Conservation (phyloP, 2,888 invertebrate species). For the Ariolimax columbianus region DNA sequence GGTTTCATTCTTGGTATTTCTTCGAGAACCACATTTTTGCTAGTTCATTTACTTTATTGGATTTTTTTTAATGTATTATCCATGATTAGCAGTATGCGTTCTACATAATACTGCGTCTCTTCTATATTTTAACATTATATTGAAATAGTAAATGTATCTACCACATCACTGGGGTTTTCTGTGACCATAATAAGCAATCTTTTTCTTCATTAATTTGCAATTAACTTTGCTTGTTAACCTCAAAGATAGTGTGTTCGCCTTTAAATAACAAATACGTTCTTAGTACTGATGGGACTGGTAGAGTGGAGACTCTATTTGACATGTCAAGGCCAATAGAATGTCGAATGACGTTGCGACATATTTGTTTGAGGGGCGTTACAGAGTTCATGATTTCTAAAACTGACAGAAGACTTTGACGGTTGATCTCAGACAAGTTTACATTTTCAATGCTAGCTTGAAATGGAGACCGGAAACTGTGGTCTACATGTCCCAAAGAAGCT, state of each 20-base stretch:
- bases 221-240: neutral
- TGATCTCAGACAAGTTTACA: conserved; percentile 65
- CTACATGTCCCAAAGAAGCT: conserved; percentile 71
- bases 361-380: conserved; percentile 71
- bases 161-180: neutral
- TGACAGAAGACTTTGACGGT: conserved; percentile 65
- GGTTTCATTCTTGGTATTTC: too few species aligned
- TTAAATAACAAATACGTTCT: conserved; percentile 73
- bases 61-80: too few species aligned
- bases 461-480: conserved; percentile 63
- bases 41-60: too few species aligned
- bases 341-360: conserved; percentile 74
- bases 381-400: conserved; percentile 67
- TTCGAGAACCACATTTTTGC: too few species aligned
- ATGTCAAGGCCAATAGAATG: conserved; percentile 72
- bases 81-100: too few species aligned
- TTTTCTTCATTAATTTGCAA: neutral
- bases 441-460: conserved; percentile 65
- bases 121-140: too few species aligned
- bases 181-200: neutral
- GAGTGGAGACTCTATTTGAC: conserved; percentile 63
- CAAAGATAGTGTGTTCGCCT: conserved; percentile 58
- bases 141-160: neutral
- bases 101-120: too few species aligned
- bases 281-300: conserved; percentile 72